phyloP scores from a whole-genome alignment of 2,888 invertebrate genomes.

The Adineta ricciae region DNA sequence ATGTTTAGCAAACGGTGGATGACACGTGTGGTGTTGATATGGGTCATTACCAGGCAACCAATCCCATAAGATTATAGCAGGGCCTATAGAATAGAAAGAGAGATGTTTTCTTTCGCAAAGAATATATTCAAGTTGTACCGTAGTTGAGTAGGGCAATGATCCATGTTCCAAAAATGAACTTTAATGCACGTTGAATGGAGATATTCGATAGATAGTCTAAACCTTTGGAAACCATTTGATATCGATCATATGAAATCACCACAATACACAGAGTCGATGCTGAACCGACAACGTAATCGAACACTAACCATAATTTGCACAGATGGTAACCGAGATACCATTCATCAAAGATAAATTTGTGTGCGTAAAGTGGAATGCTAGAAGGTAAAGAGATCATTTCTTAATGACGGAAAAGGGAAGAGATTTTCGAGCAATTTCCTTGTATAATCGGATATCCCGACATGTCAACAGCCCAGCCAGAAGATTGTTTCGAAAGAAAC shows the following conservation, averaged over 20 bases:
- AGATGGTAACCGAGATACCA: constrained; percentile 37
- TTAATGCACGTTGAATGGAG: constrained; percentile 34
- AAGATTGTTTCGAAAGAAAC: background rate
- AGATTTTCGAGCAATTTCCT: background rate
- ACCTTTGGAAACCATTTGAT: constrained; percentile 37
- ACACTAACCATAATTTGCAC: constrained; percentile 38
- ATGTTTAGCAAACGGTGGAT: constrained; percentile 36
- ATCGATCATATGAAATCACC: constrained; percentile 39
- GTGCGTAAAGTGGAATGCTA: background rate
- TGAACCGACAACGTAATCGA: constrained; percentile 38
- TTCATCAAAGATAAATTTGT: background rate
- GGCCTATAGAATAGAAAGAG: background rate
- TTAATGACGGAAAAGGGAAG: background rate
- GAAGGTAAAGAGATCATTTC: background rate
- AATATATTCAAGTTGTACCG: background rate
- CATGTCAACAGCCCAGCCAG: background rate
- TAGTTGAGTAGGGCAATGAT: constrained; percentile 36
- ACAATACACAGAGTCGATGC: constrained; percentile 38
- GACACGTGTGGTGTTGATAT: constrained; percentile 36
- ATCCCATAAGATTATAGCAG: constrained; percentile 38
- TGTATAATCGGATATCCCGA: background rate
- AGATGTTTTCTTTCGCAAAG: background rate
- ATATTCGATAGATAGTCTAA: constrained; percentile 36
- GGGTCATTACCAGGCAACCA: constrained; percentile 32
- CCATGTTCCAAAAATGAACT: constrained; percentile 37